Conservation (phyloP, 2,888 invertebrate species). For the Mythimna impura region DNA sequence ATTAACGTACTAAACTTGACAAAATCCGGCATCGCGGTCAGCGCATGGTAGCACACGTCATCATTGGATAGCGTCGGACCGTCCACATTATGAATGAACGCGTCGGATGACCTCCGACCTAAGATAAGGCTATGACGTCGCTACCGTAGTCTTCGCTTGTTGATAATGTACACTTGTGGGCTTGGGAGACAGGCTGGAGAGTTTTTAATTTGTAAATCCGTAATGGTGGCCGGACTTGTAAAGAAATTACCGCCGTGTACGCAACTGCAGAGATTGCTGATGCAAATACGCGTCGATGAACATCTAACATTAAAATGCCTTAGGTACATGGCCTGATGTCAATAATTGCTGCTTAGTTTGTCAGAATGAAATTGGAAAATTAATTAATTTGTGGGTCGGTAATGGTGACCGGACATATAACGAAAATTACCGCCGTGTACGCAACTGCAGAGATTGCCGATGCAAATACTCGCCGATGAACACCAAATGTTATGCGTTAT, state of each 20-base stretch:
- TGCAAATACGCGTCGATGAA: not conserved
- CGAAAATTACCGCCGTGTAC: no score
- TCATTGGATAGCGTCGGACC: slow-evolving; percentile 36
- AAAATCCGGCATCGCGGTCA: slow-evolving; percentile 48
- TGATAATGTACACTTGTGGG: slow-evolving; percentile 47
- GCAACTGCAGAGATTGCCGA: no score
- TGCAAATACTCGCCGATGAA: no score
- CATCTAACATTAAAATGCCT: not conserved
- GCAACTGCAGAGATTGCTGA: not conserved
- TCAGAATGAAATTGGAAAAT: no score
- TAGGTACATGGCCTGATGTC: no score
- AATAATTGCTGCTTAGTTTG: no score
- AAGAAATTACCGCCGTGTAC: not conserved
- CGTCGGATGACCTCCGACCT: slow-evolving; percentile 70
- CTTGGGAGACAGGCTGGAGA: slow-evolving; percentile 42
- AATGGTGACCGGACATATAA: no score
- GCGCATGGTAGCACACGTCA: slow-evolving; percentile 51
- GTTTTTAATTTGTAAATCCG: slow-evolving; percentile 40
- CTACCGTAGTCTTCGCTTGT: slow-evolving; percentile 41
- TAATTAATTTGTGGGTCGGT: no score
- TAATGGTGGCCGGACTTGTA: slow-evolving; percentile 1
- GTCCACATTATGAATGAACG: slow-evolving; percentile 64
- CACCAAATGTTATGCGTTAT: no score
- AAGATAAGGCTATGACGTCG: slow-evolving; percentile 70
- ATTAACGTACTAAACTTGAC: slow-evolving; percentile 42